Percentiles rank a stretch among this genome's conserved stretches.
These are phyloP conservation scores for Labrus mixtus DNA, from an alignment of 2,113 vertebrate genomes.

Conservation along the genomic window DNA sequence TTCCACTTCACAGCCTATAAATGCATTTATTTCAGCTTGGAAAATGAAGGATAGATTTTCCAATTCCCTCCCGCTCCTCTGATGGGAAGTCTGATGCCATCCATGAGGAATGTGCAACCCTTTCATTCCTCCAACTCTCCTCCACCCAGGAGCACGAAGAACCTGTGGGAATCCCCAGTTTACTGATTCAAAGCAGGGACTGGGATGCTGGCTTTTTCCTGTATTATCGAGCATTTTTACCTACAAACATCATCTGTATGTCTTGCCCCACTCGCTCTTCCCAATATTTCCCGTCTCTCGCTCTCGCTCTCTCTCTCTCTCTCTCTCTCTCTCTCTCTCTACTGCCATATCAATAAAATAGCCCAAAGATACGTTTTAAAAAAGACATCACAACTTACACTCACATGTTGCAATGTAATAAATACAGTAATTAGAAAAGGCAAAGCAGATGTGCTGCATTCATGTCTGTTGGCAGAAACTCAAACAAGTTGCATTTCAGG, in stretches of 20 bases:
- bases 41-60: constrained; percentile 76
- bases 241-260: neutral
- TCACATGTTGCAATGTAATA: too few species aligned
- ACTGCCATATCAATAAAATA: too few species aligned
- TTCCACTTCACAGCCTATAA: constrained; percentile 43
- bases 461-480: neutral
- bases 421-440: too few species aligned
- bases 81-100: constrained; percentile 83
- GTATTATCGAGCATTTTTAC: too few species aligned
- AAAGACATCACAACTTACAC: too few species aligned
- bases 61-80: constrained; percentile 65
- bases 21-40: constrained; percentile 60
- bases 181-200: constrained; percentile 4
- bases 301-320: too few species aligned
- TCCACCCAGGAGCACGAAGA: constrained; percentile 59
- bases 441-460: neutral
- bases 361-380: too few species aligned
- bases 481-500: neutral
- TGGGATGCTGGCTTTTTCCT: neutral
- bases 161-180: constrained; percentile 65
- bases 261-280: neutral
- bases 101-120: constrained; percentile 79
- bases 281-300: too few species aligned
- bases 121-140: constrained; percentile 53
- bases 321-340: too few species aligned